Evolutionary conservation across 2,888 invertebrate genomes (phyloP), one percentile per base, ranked within the genome.

Genomic region (Drosophila ustulata): DNA sequence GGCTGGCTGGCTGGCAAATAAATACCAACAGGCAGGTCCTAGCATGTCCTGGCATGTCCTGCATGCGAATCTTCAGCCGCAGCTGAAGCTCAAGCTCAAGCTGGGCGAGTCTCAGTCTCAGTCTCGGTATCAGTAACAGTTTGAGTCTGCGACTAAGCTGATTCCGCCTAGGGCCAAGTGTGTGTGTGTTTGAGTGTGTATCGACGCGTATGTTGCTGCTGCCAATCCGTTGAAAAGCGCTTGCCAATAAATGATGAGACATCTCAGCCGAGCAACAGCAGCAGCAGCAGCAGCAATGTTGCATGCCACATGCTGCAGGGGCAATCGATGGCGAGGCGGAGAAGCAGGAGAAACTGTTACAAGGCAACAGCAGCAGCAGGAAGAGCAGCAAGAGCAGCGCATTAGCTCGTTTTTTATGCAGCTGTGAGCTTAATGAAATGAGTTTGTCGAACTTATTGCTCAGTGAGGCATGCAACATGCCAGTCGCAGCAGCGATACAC

Each of bases 391-490:
- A 26, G 13, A 37, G 68, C 58, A 73, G 75, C 70, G 80, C 80
- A 83, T 83, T 83, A 83, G 83, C 80, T 80, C 71, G 69, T 68
- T 85, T 82, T 84, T 78, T 82, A 80, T 84, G 80, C 82, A 80
- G 69, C 82, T 74, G 53, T 71, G 66, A 79, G 85, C 86, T 85
- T 83, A 83, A 83, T 83, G 85, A 83, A 83, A 85, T 83, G 82
- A 85, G 84, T 80, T 83, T 86, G 82, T 86, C 82, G 82, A 86
- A 82, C 83, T 86, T 84, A 84, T 84, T 83, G 84, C 84, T 68
- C 57, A 76, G 62, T 74, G 83, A 85, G 82, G 80, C 86, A 82
- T 80, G 86, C 83, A 85, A 79, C 83, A 83, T 82, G 85, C 69
- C 75, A 69, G 73, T 58, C 73, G 63, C 66, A 50, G 67, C 68